These are phyloP conservation scores for Schmidtea mediterranea DNA, from an alignment of 1,140 invertebrate species.

Conservation along the genomic window DNA sequence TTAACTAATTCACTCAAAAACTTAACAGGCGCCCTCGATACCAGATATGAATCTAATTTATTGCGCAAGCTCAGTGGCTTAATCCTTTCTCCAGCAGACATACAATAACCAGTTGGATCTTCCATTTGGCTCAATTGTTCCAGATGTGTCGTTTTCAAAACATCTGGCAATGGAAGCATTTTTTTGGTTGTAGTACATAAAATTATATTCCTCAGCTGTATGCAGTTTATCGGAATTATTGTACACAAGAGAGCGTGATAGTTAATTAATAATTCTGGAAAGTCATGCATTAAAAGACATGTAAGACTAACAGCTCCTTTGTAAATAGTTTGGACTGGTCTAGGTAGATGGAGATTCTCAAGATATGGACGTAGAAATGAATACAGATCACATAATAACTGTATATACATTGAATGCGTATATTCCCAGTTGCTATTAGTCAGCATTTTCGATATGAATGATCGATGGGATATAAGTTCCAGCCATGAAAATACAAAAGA, in stretches of 20 bases:
- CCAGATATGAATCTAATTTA: conserved; percentile 46
- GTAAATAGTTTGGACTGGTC: conserved; percentile 67
- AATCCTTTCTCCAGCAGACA: background rate
- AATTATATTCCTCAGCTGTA: conserved; percentile 92
- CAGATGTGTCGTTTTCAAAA: background rate
- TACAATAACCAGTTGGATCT: conserved; percentile 3
- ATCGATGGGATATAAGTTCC: conserved; percentile 74
- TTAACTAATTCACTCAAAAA: conserved; percentile 59
- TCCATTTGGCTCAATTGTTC: background rate
- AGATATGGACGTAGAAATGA: conserved; percentile 85
- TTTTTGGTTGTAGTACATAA: conserved; percentile 65
- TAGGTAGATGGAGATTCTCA: conserved; percentile 71
- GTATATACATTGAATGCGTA: conserved; percentile 34
- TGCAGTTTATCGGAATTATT: conserved; percentile 90
- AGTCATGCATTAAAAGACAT: conserved; percentile 83
- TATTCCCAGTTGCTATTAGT: conserved; percentile 43
- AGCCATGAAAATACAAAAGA: conserved; percentile 94
- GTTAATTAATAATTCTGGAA: conserved; percentile 92
- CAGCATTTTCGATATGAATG: conserved; percentile 74
- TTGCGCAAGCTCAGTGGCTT: background rate
- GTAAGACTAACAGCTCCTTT: conserved; percentile 79
- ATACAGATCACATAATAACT: conserved; percentile 73
- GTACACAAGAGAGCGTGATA: conserved; percentile 99
- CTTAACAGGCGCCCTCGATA: conserved; percentile 68
- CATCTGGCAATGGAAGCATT: background rate